Percentiles rank a stretch among this genome's conserved stretches.
These are phyloP conservation scores for Trididemnum miniatum DNA, from an alignment of 23 tunicate genomes.

Conservation along the genomic window DNA sequence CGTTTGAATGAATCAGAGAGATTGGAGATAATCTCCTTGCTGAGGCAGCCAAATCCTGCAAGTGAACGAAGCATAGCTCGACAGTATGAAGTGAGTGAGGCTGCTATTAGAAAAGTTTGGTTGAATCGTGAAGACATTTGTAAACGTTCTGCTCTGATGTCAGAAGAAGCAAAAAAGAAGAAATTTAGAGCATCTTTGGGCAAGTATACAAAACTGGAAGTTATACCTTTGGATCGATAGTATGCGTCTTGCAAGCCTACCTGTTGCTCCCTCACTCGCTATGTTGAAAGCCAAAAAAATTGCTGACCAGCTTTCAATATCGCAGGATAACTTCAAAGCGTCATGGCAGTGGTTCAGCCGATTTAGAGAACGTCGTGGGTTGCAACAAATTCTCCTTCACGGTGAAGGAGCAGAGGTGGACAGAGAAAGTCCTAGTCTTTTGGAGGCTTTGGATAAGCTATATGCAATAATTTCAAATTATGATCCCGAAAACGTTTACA, in stretches of 20 bases:
- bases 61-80: no score
- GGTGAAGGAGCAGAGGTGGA: no score
- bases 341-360: no score
- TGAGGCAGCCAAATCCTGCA: no score
- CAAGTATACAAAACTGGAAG: conserved; percentile 24
- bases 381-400: no score
- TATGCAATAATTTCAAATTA: conserved; percentile 32
- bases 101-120: no score
- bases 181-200: conserved; percentile 20
- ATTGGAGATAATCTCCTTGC: no score
- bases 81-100: no score
- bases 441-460: conserved; percentile 19
- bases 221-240: conserved; percentile 39
- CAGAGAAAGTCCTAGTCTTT: conserved; percentile 19
- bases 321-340: no score
- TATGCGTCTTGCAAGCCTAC: conserved; percentile 39
- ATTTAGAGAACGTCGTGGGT: no score
- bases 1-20: no score
- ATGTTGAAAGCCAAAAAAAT: conserved; percentile 39
- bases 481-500: conserved; percentile 63
- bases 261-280: conserved; percentile 45
- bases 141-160: conserved; percentile 18
- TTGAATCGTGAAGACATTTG: conserved; percentile 11
- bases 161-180: no score
- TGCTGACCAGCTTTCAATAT: conserved; percentile 33